Percentiles rank a stretch among this genome's conserved stretches.
Evolutionary conservation across 2,888 invertebrate genomes (phyloP).

Genomic region (Mythimna ferrago): DNA sequence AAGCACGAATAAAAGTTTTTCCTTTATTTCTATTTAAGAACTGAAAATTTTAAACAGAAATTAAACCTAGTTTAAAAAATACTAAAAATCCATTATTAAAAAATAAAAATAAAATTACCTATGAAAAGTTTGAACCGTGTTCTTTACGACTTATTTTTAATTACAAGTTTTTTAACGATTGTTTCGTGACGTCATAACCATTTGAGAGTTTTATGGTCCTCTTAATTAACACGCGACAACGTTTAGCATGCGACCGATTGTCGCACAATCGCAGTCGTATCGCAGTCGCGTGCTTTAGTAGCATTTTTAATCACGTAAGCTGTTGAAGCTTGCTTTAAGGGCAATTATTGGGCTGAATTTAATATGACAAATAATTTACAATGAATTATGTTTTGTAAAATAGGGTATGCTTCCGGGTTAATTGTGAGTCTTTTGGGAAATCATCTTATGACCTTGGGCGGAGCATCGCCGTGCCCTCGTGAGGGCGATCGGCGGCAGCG

Average conservation of each 20-base stretch:
- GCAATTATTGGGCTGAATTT: slow-evolving; percentile 31
- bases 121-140: slow-evolving; percentile 31
- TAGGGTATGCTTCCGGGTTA: slow-evolving; percentile 11
- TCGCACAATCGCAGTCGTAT: slow-evolving; percentile 31
- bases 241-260: slow-evolving; percentile 48
- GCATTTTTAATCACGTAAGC: slow-evolving; percentile 25
- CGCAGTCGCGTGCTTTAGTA: slow-evolving; percentile 42
- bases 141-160: slow-evolving; percentile 52
- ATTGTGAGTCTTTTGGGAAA: neutral
- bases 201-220: slow-evolving; percentile 53
- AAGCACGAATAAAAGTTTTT: no score
- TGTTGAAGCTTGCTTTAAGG: slow-evolving; percentile 25
- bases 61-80: neutral
- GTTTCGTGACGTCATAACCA: slow-evolving; percentile 48
- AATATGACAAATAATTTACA: slow-evolving; percentile 26
- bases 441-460: neutral
- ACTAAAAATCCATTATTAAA: neutral
- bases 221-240: slow-evolving; percentile 63
- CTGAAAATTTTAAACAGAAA: neutral
- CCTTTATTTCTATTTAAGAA: neutral
- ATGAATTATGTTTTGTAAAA: slow-evolving; percentile 26
- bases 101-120: slow-evolving; percentile 13
- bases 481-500: no score
- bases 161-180: slow-evolving; percentile 53
- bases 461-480: no score